Conservation (phyloP, 1,140 invertebrate genomes). For the Cydia fagiglandana region DNA sequence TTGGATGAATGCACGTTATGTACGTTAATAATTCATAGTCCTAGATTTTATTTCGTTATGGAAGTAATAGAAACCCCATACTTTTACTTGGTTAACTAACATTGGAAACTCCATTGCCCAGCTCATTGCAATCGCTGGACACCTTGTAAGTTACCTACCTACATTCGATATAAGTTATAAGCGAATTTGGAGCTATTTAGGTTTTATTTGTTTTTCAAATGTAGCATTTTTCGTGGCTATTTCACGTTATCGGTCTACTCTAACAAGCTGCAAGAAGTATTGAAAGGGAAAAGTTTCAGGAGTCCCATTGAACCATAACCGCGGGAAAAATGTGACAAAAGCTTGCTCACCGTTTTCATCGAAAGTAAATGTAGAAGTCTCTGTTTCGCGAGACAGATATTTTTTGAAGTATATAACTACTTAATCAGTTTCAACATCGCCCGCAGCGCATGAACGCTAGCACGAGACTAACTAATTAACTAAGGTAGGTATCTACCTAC, state of each 20-base stretch:
- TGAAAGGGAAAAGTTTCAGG: not conserved
- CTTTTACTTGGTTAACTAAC: not conserved
- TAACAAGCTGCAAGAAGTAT: not conserved
- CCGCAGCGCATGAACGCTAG: not conserved
- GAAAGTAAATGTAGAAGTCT: not conserved
- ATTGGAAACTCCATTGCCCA: not conserved
- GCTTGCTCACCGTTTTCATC: not conserved
- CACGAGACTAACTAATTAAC: too few relatives aligned
- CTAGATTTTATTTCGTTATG: too few relatives aligned
- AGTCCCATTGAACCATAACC: not conserved
- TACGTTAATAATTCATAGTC: too few relatives aligned
- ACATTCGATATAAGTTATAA: too few relatives aligned
- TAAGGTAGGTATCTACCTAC: too few relatives aligned
- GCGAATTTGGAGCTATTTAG: too few relatives aligned
- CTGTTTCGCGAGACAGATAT: not conserved
- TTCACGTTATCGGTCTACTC: not conserved
- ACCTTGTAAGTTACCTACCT: too few relatives aligned
- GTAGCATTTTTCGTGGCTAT: not conserved
- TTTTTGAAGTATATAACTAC: not conserved
- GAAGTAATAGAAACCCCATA: too few relatives aligned
- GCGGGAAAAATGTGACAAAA: not conserved
- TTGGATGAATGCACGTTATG: too few relatives aligned
- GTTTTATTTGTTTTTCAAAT: not conserved
- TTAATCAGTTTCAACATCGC: too few relatives aligned
- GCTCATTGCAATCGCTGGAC: not conserved